A percentile compares a stretch with the other conserved stretches of the same genome.
Evolutionary conservation across 2,797 vertebrate genomes (phyloP).

Genomic region (Gymnothorax javanicus): DNA sequence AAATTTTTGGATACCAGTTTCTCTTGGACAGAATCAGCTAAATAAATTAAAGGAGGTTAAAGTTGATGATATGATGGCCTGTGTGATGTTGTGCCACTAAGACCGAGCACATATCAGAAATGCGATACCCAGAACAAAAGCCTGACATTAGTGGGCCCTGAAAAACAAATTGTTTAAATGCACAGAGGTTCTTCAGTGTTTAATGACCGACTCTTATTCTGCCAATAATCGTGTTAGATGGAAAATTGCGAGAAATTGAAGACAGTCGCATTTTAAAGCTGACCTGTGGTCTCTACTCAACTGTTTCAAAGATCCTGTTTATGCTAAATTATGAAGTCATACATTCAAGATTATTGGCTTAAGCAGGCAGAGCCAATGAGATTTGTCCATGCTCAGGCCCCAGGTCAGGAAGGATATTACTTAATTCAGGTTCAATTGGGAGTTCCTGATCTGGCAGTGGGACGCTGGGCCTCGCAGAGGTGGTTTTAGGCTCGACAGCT

Average conservation of each 20-base stretch:
- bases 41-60: background rate
- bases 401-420: background rate
- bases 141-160: background rate
- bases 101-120: background rate
- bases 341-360: background rate
- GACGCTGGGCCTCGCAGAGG: background rate
- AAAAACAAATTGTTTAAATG: background rate
- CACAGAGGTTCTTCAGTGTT: background rate
- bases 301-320: background rate
- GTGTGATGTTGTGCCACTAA: background rate
- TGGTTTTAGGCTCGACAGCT: background rate
- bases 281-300: background rate
- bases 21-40: background rate
- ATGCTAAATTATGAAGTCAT: background rate
- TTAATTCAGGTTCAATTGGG: background rate
- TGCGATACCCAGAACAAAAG: background rate
- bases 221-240: background rate
- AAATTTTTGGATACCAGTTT: background rate
- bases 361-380: background rate
- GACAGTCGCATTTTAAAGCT: background rate
- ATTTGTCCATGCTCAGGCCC: background rate
- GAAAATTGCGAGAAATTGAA: background rate
- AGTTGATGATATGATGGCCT: background rate
- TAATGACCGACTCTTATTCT: background rate
- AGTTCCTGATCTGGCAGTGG: background rate